Base-by-base conservation (phyloP, 2,797 vertebrate species). In the Karalla daura region DNA sequence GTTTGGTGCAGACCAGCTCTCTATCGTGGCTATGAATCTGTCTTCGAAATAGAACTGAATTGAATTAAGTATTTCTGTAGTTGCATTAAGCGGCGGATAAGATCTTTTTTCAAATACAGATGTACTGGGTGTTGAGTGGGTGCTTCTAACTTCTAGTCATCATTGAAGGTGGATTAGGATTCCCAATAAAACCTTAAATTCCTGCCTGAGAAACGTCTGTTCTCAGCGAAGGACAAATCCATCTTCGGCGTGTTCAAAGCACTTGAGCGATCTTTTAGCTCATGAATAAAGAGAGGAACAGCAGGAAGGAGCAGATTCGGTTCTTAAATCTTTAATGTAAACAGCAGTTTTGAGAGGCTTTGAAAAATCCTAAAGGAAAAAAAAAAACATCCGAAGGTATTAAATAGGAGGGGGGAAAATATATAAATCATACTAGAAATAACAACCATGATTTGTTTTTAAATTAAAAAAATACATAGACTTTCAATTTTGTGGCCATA, bases 381-480 rank as follows among this genome's bases (percentile, higher is more conserved):
- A 83, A 84, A 85, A 89, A 85, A 88, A 83, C 69, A 91, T 82
- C 60, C 78, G 78, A 87, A 86, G 75, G 76, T 76, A 83, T 90
- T 90, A 90, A 93, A 92, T 91, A 92, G 75, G 79, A 81, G 74
- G 33, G 66, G n/a, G 81, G 68, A 75, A 81, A 81, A 89, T 85
- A 90, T 90, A 93, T 86, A 89, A 91, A 87, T 86, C 83, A 92
- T 86, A 90, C 64, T 70, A 84, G 52, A 88, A 88, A 90, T 86
- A 85, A 92, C 85, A 86, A 86, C 83, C 85, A 88, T 75, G 77
- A 84, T 91, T 56, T 78, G 78, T 86, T 80, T 78, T 91, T 92
- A 92, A 93, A 90, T 88, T 25, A 86, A 97, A 96, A 96, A 95
- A 93, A 93, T 89, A 93, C 93, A 93, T 89, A 86, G 81, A 89